Evolutionary conservation across 1,140 invertebrate species (phyloP).

Genomic region (Drosophila mojavensis): DNA sequence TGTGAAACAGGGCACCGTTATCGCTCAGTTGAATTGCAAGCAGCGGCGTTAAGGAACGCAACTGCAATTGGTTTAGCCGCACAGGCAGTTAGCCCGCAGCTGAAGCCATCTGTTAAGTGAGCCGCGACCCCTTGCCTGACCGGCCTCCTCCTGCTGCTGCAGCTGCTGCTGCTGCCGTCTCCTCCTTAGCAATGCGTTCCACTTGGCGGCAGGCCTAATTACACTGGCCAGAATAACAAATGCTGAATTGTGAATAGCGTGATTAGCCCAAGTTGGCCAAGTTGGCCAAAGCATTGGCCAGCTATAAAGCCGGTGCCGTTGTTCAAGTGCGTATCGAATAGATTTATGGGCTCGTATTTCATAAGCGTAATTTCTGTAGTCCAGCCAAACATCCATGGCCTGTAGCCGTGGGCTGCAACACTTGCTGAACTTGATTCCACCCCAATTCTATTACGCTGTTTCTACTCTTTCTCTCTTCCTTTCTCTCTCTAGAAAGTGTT

Average conservation of each 20-base stretch:
- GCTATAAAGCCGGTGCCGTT: conserved; percentile 20
- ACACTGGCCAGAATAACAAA: conserved; percentile 55
- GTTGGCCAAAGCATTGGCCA: conserved; percentile 1
- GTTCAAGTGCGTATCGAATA: conserved; percentile 77
- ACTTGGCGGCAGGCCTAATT: conserved; percentile 79
- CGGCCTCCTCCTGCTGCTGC: no score
- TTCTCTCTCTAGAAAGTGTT: not conserved
- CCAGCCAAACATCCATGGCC: conserved; percentile 31
- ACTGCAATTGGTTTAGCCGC: conserved; percentile 25
- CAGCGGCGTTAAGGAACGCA: conserved; percentile 20
- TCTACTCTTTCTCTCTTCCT: not conserved
- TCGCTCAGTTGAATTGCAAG: conserved; percentile 52
- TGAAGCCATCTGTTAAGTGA: conserved; percentile 66
- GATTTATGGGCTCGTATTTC: conserved; percentile 81
- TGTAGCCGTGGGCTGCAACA: conserved; percentile 37
- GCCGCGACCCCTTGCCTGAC: not conserved
- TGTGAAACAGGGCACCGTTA: conserved; percentile 23
- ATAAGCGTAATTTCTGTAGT: conserved; percentile 70
- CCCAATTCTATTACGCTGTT: not conserved
- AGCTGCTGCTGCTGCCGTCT: conserved; percentile 8
- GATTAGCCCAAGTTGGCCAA: conserved; percentile 51
- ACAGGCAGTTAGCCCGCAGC: conserved; percentile 48
- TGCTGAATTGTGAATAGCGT: conserved; percentile 51
- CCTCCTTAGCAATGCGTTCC: conserved; percentile 63
- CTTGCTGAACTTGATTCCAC: conserved; percentile 32